Evolutionary conservation across 2,888 invertebrate species (phyloP).

Genomic region (Hofmannophila pseudospretella): DNA sequence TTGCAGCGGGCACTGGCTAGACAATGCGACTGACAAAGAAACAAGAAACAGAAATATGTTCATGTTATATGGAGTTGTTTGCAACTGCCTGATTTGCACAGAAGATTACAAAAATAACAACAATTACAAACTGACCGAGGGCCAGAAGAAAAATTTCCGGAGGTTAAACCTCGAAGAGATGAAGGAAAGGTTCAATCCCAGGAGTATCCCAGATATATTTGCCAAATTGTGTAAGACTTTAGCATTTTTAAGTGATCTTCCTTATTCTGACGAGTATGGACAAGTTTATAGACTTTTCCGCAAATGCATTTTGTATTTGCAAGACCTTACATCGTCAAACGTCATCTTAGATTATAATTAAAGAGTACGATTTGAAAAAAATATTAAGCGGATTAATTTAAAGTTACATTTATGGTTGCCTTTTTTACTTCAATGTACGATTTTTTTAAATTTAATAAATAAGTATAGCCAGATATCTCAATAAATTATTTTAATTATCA

Average conservation of each 20-base stretch:
- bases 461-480: too few species aligned
- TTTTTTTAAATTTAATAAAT: too few species aligned
- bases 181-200: not conserved
- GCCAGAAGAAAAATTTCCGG: constrained; percentile 7
- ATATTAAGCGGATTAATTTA: too few species aligned
- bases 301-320: constrained; percentile 10
- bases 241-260: constrained; percentile 12
- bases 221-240: constrained; percentile 9
- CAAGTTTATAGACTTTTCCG: constrained; percentile 11
- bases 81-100: constrained; percentile 13
- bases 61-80: constrained; percentile 3
- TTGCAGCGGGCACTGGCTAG: constrained; percentile 14
- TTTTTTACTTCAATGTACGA: too few species aligned
- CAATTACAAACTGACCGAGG: constrained; percentile 2
- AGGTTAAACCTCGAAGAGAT: constrained; percentile 5
- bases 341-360: constrained; percentile 2
- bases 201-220: constrained; percentile 6
- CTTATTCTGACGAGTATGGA: constrained; percentile 18
- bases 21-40: not conserved
- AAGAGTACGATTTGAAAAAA: too few species aligned
- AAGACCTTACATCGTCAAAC: constrained; percentile 8
- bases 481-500: too few species aligned
- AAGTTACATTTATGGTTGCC: too few species aligned
- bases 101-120: not conserved
- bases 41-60: constrained; percentile 9